Conservation (phyloP, 2,797 vertebrate species). For the Clamator glandarius region DNA sequence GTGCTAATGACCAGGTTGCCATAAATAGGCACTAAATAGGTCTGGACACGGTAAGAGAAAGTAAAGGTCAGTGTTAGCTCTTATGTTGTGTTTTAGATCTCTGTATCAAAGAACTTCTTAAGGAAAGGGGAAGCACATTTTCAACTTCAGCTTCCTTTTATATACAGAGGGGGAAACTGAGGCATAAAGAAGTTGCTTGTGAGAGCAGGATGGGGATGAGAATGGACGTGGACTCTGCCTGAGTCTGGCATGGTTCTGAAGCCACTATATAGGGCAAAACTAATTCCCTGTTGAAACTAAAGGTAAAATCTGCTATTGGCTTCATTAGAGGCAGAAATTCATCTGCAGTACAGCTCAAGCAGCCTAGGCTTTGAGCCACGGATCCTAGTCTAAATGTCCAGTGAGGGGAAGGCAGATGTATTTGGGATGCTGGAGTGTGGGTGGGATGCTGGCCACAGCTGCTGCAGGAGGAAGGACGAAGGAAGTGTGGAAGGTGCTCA, state of each 20-base stretch:
- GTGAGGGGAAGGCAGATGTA: background rate
- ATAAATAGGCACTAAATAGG: constrained; percentile 43
- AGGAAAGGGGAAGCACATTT: constrained; percentile 15
- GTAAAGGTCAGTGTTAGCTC: constrained; percentile 16
- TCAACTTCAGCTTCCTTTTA: constrained; percentile 20
- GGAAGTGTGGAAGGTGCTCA: background rate
- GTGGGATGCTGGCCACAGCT: background rate
- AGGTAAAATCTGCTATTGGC: background rate
- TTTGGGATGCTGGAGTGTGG: background rate
- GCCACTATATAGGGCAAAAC: background rate
- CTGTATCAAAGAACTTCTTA: constrained; percentile 25
- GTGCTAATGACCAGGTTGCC: constrained; percentile 52
- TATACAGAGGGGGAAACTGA: background rate
- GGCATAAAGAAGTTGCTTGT: background rate
- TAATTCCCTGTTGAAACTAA: background rate
- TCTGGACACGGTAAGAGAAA: background rate
- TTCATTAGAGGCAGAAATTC: background rate
- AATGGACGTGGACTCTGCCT: background rate
- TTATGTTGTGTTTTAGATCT: constrained; percentile 21
- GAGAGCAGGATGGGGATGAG: background rate
- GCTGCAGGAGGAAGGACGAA: background rate
- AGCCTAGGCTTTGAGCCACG: background rate
- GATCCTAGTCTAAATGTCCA: background rate
- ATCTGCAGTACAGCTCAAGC: background rate
- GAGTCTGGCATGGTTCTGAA: background rate